These are phyloP conservation scores for Amblyjoppa proteus DNA, from an alignment of 2,888 invertebrate genomes.

Conservation along the genomic window DNA sequence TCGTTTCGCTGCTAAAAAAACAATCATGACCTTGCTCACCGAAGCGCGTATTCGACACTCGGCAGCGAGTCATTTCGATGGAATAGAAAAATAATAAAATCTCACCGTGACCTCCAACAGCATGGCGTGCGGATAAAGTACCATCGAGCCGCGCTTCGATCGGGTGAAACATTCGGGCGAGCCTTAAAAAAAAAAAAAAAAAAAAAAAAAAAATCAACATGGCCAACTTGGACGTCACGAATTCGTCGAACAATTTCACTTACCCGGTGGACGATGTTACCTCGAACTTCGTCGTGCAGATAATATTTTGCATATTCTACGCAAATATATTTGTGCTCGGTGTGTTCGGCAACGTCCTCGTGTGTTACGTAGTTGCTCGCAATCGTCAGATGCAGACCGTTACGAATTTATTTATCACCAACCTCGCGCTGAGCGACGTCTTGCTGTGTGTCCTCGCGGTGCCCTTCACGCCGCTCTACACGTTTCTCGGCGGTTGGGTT, in stretches of 20 bases:
- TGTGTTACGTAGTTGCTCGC: constrained; percentile 96
- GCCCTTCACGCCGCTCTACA: constrained; percentile 98
- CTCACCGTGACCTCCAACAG: neutral
- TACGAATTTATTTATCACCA: constrained; percentile 98
- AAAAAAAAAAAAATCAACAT: constrained; percentile 4
- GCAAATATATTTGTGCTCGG: constrained; percentile 94
- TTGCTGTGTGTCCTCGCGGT: constrained; percentile 96
- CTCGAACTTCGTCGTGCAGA: constrained; percentile 89
- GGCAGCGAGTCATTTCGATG: neutral
- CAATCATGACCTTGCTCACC: constrained; percentile 2
- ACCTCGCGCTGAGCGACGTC: constrained; percentile 97
- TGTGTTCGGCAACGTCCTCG: constrained; percentile 94
- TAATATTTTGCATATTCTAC: constrained; percentile 92
- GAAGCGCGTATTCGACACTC: neutral
- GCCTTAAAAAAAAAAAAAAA: neutral
- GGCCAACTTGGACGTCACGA: constrained; percentile 17
- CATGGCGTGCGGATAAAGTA: neutral
- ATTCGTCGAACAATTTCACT: constrained; percentile 29
- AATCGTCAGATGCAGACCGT: constrained; percentile 99
- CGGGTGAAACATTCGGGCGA: neutral
- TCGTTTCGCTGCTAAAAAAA: neutral
- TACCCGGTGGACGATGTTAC: constrained; percentile 78
- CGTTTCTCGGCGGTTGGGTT: constrained; percentile 96
- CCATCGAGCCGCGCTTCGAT: neutral
- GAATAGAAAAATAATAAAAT: neutral